These are phyloP conservation scores for Cololabis saira DNA, from an alignment of 2,113 vertebrate species.

Conservation along the genomic window DNA sequence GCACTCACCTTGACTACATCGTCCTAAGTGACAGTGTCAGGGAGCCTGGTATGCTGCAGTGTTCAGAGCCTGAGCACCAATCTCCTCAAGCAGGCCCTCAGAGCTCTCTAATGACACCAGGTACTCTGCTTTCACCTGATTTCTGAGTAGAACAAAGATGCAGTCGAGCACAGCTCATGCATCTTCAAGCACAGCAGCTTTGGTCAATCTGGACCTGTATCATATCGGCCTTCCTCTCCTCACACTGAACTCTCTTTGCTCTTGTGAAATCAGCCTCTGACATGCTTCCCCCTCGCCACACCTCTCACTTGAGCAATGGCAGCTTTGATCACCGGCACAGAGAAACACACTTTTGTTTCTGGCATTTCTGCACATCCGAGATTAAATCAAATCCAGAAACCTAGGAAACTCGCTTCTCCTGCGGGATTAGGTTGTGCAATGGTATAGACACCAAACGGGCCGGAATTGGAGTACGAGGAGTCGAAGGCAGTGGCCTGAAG, in stretches of 20 bases:
- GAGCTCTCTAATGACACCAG: constrained; percentile 89
- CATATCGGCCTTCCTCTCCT: not conserved
- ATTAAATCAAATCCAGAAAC: not conserved
- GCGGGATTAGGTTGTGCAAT: constrained; percentile 85
- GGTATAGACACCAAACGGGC: constrained; percentile 92
- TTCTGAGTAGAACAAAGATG: constrained; percentile 71
- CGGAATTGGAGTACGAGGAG: constrained; percentile 90
- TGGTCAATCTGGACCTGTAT: too few relatives aligned
- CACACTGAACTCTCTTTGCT: constrained; percentile 87
- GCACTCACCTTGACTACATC: constrained; percentile 87
- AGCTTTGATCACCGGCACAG: constrained; percentile 88
- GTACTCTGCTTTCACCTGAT: constrained; percentile 87
- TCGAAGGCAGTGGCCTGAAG: constrained; percentile 90
- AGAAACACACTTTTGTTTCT: constrained; percentile 6
- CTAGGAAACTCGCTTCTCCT: constrained; percentile 83
- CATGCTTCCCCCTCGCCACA: constrained; percentile 86
- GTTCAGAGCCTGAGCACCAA: constrained; percentile 86
- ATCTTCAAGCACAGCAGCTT: not conserved
- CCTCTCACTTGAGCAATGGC: constrained; percentile 85
- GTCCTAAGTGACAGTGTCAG: constrained; percentile 80
- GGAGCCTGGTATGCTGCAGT: constrained; percentile 82
- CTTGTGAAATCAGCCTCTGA: constrained; percentile 80
- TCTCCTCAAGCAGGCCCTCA: constrained; percentile 85
- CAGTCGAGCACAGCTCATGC: not conserved
- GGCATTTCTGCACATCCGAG: not conserved